Base-by-base conservation (phyloP, 2,888 invertebrate species). In the Cacoxenus indagator region DNA sequence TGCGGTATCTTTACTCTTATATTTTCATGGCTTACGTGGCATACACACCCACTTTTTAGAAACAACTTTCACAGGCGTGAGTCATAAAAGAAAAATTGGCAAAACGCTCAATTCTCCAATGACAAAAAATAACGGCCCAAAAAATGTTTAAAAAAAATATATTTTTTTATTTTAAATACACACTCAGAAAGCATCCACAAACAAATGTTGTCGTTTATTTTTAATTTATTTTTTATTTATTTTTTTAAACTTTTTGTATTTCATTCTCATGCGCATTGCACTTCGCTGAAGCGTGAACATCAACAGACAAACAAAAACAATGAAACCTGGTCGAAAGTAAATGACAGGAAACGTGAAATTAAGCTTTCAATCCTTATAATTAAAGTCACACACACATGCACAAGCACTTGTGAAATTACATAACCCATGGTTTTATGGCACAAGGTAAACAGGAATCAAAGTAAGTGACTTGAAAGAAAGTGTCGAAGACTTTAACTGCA, bases 311-410 rank as follows among this genome's bases (percentile, higher is more conserved):
- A 37, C 0, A 0, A 4, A 19, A 61, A 61, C 31, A 46, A n/a
- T n/a, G n/a, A 46, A 24, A 24, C 9, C 51, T 9, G 3, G 17
- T n/a, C 45, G 24, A 57, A 59, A 66, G 31, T n/a, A 74, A 76
- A 75, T 75, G 70, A 64, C 59, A 67, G 68, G 70, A 65, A 67
- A 67, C 73, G 73, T 64, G 65, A 76, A 73, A 76, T 74, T 68
- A 70, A 70, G 62, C 62, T 51, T 51, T 64, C 76, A 79, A 82
- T 80, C 79, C 79, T 80, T 80, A 77, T 82, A 81, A 81, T 80
- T 80, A 51, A 2, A 46, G 22, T 22, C 19, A 19, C 45, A 11
- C 45, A 43, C 55, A 4, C 55, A 55, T 11, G 27, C 4, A 26
- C 59, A 37, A 46, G 59, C 67, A 67, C 67, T 67, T 43, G 31